Conservation (phyloP, 2,113 vertebrate genomes). For the Meriones unguiculatus region DNA sequence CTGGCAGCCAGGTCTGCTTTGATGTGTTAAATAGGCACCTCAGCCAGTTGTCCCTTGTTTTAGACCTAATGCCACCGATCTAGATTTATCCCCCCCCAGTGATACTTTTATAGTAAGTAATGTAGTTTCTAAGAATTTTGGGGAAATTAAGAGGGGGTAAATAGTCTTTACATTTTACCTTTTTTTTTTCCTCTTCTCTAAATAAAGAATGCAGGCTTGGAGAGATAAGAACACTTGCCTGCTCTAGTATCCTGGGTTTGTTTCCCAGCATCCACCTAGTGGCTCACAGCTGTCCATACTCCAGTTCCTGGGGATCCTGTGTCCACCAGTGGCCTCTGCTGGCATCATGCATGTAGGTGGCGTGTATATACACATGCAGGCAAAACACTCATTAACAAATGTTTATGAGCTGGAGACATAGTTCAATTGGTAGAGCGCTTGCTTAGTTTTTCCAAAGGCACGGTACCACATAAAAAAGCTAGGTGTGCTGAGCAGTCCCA, state of each 20-base stretch:
- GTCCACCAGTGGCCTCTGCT: too few relatives aligned
- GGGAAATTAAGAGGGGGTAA: not conserved
- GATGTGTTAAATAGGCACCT: not conserved
- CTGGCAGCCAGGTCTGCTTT: too few relatives aligned
- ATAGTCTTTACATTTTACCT: not conserved
- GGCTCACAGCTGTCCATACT: too few relatives aligned
- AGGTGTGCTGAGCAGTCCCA: not conserved
- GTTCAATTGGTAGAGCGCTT: not conserved
- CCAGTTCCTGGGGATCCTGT: too few relatives aligned
- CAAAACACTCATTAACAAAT: not conserved
- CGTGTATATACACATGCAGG: not conserved
- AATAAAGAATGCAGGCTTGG: not conserved
- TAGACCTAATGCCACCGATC: not conserved
- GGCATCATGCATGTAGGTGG: too few relatives aligned
- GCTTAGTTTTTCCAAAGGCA: not conserved
- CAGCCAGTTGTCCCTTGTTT: not conserved
- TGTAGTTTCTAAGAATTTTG: constrained; percentile 33
- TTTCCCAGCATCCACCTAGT: too few relatives aligned
- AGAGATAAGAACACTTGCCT: not conserved
- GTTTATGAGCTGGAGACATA: not conserved
- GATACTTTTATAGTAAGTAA: not conserved
- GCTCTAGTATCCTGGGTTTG: not conserved
- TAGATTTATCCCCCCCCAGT: not conserved
- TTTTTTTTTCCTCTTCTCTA: not conserved
- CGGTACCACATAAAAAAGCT: not conserved